A percentile compares a stretch with the other conserved stretches of the same genome.
phyloP scores from a whole-genome alignment of 2,113 vertebrate species.

The Leuciscus idus region DNA sequence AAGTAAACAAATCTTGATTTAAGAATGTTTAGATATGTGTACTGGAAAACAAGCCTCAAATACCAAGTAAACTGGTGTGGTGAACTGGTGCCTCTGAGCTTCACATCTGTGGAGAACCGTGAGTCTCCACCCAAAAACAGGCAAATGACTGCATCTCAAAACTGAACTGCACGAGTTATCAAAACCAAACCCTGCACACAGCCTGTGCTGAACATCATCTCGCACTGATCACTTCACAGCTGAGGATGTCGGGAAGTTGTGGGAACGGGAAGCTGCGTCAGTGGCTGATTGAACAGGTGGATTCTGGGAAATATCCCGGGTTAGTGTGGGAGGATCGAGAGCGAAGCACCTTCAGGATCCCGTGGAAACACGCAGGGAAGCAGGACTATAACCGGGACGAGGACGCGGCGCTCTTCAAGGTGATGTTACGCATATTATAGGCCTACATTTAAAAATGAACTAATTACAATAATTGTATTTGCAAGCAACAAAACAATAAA shows the following conservation, averaged over 20 bases:
- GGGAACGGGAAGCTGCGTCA: slow-evolving; percentile 96
- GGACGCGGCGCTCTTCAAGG: slow-evolving; percentile 88
- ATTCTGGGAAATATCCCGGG: slow-evolving; percentile 79
- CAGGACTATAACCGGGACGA: slow-evolving; percentile 89
- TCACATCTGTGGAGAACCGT: not conserved
- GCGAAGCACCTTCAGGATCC: slow-evolving; percentile 84
- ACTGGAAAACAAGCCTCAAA: no score
- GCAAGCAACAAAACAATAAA: not conserved
- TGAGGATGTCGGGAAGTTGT: slow-evolving; percentile 81
- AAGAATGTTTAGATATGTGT: no score
- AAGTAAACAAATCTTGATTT: no score
- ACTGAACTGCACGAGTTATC: not conserved
- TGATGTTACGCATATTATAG: slow-evolving; percentile 50
- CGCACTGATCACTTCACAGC: no score
- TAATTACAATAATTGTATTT: not conserved
- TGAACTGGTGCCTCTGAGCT: slow-evolving; percentile 18
- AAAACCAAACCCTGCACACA: not conserved
- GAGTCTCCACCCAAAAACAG: slow-evolving; percentile 25
- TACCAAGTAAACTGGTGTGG: no score
- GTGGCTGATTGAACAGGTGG: slow-evolving; percentile 94
- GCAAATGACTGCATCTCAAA: slow-evolving; percentile 4
- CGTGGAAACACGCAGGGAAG: slow-evolving; percentile 86
- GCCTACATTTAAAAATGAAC: not conserved
- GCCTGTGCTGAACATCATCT: not conserved
- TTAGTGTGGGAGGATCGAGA: slow-evolving; percentile 84